Base-by-base conservation (phyloP, 2,888 invertebrate species). In the Oscheius sp. region DNA sequence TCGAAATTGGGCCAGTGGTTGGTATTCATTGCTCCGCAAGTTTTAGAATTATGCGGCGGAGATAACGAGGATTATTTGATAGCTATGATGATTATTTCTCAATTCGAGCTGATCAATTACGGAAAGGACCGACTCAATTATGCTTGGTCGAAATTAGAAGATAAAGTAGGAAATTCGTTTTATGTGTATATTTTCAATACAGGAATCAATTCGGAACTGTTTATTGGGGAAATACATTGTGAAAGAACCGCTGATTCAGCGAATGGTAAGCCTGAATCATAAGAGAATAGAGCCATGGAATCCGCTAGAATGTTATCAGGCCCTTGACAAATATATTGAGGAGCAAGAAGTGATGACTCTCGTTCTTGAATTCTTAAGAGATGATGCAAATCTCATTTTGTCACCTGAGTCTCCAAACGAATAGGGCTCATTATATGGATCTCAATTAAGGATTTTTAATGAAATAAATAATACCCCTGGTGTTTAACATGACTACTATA, bases 1-100 rank as follows among this genome's bases (percentile, higher is more conserved):
- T 6, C 9, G n/a, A 59, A 44, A 3, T 41, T 59, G 24, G 59
- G 59, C 1, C 59, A 59, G 8, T 59, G 59, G 59, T 30, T 59
- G 8, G 17, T 41, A 1, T 44, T 59, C 28, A 26, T 44, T 59
- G 59, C 44, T 26, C 28, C 30, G 22, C 44, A 59, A 24, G 26
- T 26, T 14, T 22, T 44, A n/a, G 44, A 59, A n/a, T 5, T 59
- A 9, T 28, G 26, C 8, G 41, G 20, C 12, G 14, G 30, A 44
- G 28, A 17, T 1, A 44, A 59, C 22, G 44, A 59, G 12, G 28
- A 2, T 14, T n/a, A n/a, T 14, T 17, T 59, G 1, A 44, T 41
- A 5, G 44, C 44, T 24, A 41, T 44, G 20, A 4, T 59, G 12
- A 26, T 59, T 24, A 6, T 59, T n/a, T 59, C 59, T 8, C 59